Evolutionary conservation across 1,140 invertebrate species (phyloP).

Genomic region (Rhyacophila brunnea): DNA sequence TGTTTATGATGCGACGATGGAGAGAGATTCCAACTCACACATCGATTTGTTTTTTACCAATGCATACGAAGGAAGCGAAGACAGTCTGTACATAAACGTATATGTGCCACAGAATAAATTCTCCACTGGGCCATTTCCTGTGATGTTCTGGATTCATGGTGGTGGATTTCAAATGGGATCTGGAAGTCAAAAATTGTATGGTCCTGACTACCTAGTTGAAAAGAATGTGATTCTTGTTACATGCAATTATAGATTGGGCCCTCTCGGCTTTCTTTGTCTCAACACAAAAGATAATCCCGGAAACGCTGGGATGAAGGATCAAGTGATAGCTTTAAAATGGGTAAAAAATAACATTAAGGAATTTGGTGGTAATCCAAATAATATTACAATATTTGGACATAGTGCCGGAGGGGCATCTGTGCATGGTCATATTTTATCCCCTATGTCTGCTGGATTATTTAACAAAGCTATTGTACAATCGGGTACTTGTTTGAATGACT

Average conservation of each 20-base stretch:
- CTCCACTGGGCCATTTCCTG: slow-evolving; percentile 39
- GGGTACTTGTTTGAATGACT: slow-evolving; percentile 54
- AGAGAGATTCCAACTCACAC: slow-evolving; percentile 49
- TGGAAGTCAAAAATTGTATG: slow-evolving; percentile 54
- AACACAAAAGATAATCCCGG: slow-evolving; percentile 60
- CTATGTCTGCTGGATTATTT: slow-evolving; percentile 57
- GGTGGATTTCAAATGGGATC: slow-evolving; percentile 67
- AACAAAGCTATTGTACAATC: slow-evolving; percentile 57
- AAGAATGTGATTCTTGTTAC: slow-evolving; percentile 66
- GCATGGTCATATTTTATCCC: slow-evolving; percentile 52
- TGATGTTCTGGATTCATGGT: slow-evolving; percentile 69
- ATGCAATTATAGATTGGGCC: slow-evolving; percentile 59
- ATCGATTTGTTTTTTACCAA: slow-evolving; percentile 35
- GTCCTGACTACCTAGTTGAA: slow-evolving; percentile 62
- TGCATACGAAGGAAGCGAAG: slow-evolving; percentile 48
- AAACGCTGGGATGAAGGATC: slow-evolving; percentile 70
- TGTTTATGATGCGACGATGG: slow-evolving; percentile 49
- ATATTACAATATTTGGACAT: slow-evolving; percentile 55
- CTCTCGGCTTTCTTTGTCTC: slow-evolving; percentile 64
- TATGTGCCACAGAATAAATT: slow-evolving; percentile 53
- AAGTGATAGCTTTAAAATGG: slow-evolving; percentile 66
- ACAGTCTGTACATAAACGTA: slow-evolving; percentile 65
- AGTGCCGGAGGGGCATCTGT: slow-evolving; percentile 55
- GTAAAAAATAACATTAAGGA: slow-evolving; percentile 62
- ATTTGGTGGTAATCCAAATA: slow-evolving; percentile 62